Evolutionary conservation across 2,113 vertebrate genomes (phyloP), one percentile per base, ranked within the genome.

Genomic region (Panurus biarmicus): DNA sequence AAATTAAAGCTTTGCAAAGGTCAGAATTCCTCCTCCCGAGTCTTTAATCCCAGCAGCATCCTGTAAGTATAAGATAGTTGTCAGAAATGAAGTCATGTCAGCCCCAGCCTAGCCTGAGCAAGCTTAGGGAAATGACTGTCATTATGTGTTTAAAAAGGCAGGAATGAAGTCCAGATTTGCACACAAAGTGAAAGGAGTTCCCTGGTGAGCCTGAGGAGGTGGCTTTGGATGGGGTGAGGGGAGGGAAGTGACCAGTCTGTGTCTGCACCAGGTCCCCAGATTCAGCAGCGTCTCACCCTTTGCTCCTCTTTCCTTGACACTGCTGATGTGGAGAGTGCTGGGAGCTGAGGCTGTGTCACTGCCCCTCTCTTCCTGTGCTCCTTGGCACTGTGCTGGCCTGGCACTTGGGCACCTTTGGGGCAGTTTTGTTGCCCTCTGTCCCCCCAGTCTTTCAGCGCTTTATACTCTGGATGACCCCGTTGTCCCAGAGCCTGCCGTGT

Each of bases 1-100:
- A 74, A 95, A 94, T 92, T 81, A 96, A 85, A 95, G 94, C 94
- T 94, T 78, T 90, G 70, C 72, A 94, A 90, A 78, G 70, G 73
- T 73, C 44, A 75, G 10, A 85, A 80, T 93, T 93, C 67, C 23
- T 74, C 67, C 79, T 85, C 47, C 62, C 50, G 66, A 61, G 75
- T 81, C 91, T 95, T 83, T 96, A 93, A 95, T 95, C 62, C 87
- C 78, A 85, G 67, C 60, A 83, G 78, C 48, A 38, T 42, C 42
- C 38, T 58, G 85, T 74, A 89, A 95, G 82, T 67, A 45, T 47
- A 94, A 93, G 71, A 75, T 86, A 80, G 44, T 70, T 95, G 87
- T 87, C 87, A 93, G 72, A 47, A 84, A 17, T 77, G 70, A 92
- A 79, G 73, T 92, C 56, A 7, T 90, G 88, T 72, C 89, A 90